Conservation (phyloP, 2,113 vertebrate genomes). For the Lipotes vexillifer region DNA sequence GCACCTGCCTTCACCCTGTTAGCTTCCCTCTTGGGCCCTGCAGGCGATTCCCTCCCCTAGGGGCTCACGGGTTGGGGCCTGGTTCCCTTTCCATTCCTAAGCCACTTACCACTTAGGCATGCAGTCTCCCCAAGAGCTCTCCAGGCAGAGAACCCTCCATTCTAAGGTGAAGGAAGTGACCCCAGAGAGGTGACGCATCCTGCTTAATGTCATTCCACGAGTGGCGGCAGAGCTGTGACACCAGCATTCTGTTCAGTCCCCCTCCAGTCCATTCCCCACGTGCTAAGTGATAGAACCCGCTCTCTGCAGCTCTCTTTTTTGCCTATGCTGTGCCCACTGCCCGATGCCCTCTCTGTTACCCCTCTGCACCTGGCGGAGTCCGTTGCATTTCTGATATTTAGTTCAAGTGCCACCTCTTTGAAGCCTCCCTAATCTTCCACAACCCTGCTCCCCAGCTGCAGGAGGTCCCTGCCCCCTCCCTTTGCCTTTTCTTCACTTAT, state of each 20-base stretch:
- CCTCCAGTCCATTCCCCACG: not conserved
- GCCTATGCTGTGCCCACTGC: not conserved
- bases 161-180: not conserved
- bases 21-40: not conserved
- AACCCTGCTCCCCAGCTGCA: not conserved
- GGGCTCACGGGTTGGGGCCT: not conserved
- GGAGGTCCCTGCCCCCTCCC: no score
- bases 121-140: not conserved
- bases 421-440: not conserved
- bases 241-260: not conserved
- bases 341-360: not conserved
- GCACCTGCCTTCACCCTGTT: not conserved
- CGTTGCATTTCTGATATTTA: not conserved
- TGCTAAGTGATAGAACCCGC: not conserved
- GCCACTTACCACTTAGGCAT: not conserved
- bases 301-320: not conserved
- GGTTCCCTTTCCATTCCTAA: not conserved
- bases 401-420: not conserved
- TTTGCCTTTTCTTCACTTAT: not conserved
- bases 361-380: no score
- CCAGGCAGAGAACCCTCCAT: not conserved
- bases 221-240: accelerated
- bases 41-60: not conserved
- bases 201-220: not conserved
- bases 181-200: not conserved